These are phyloP conservation scores for Acrocera orbiculus DNA, from an alignment of 2,888 invertebrate species.

Conservation along the genomic window DNA sequence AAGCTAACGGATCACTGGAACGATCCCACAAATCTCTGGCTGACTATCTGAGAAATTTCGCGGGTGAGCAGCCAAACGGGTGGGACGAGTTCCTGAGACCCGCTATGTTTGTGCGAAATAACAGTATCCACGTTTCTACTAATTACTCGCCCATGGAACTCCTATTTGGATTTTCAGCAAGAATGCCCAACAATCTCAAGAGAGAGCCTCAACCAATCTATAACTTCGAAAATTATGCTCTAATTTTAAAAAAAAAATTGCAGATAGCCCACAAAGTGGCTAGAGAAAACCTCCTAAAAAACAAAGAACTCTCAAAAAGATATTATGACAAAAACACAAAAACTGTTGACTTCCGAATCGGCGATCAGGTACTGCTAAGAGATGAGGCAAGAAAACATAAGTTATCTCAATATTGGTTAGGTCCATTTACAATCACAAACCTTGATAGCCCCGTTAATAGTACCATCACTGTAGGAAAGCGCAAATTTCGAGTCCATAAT, in stretches of 20 bases:
- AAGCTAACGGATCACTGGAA: too few relatives aligned
- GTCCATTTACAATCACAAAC: not conserved
- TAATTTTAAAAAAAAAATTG: not conserved
- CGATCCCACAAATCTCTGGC: too few relatives aligned
- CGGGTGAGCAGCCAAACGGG: too few relatives aligned
- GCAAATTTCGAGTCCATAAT: too few relatives aligned
- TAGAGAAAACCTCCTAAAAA: not conserved
- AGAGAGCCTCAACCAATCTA: not conserved
- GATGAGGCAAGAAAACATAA: not conserved
- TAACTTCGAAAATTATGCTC: not conserved
- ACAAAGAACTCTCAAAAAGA: not conserved
- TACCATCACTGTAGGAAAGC: too few relatives aligned
- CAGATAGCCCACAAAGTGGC: not conserved
- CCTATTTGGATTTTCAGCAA: not conserved
- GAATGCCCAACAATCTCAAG: not conserved
- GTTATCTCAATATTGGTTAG: not conserved
- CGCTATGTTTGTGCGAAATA: too few relatives aligned
- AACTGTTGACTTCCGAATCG: not conserved
- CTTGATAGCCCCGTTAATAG: too few relatives aligned
- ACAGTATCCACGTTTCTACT: not conserved
- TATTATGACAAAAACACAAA: not conserved
- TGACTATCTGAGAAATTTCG: too few relatives aligned
- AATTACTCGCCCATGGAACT: constrained; percentile 5
- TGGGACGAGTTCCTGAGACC: too few relatives aligned
- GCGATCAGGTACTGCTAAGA: not conserved